Percentiles rank a stretch among this genome's conserved stretches.
phyloP scores from a whole-genome alignment of 2,888 invertebrate species.

The Drosophila leonis region DNA sequence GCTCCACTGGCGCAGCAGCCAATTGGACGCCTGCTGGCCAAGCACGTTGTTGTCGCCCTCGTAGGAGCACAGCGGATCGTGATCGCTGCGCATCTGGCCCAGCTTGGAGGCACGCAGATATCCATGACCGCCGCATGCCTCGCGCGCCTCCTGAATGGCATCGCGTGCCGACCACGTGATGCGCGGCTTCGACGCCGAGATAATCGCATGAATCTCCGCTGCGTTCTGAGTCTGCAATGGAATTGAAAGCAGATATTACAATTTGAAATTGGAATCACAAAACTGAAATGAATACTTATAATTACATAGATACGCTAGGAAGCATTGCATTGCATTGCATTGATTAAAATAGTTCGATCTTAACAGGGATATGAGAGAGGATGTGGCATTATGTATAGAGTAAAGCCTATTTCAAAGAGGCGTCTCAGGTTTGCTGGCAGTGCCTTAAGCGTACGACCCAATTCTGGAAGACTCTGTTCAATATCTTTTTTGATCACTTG shows the following conservation, averaged over 20 bases:
- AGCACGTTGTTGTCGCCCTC: slow-evolving; percentile 98
- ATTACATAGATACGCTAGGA: too few species aligned
- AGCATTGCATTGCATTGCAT: too few species aligned
- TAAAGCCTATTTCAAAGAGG: too few species aligned
- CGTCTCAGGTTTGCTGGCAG: too few species aligned
- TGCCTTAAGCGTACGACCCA: too few species aligned
- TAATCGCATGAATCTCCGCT: slow-evolving; percentile 88
- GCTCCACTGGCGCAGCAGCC: slow-evolving; percentile 90
- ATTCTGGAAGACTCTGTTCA: too few species aligned
- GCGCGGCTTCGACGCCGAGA: slow-evolving; percentile 89
- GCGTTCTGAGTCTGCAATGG: slow-evolving; percentile 85
- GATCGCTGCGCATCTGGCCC: slow-evolving; percentile 93
- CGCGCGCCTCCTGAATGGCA: slow-evolving; percentile 93
- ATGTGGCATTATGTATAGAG: too few species aligned
- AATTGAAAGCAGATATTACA: background rate
- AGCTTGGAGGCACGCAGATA: slow-evolving; percentile 91
- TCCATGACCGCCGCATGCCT: slow-evolving; percentile 95
- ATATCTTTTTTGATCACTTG: too few species aligned
- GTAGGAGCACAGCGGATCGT: slow-evolving; percentile 96
- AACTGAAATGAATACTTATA: too few species aligned
- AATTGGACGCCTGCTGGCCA: slow-evolving; percentile 95
- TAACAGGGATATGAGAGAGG: too few species aligned
- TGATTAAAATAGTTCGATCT: too few species aligned
- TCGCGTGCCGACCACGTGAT: slow-evolving; percentile 92
- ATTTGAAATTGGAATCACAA: background rate